phyloP scores from a whole-genome alignment of 2,797 vertebrate species.

The Argyrosomus regius region DNA sequence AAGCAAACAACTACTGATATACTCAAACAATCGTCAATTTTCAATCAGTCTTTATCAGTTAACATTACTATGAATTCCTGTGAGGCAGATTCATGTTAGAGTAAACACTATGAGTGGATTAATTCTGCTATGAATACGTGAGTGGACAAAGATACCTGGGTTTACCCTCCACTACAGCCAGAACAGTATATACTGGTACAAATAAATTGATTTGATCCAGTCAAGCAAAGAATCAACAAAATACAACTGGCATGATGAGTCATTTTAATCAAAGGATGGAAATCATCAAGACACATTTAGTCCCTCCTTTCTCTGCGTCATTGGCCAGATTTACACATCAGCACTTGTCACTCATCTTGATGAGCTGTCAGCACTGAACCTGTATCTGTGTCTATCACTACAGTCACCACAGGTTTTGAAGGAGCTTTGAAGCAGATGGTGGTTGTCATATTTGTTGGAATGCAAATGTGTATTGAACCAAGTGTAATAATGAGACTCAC shows the following conservation, averaged over 20 bases:
- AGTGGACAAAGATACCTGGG: background rate
- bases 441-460: background rate
- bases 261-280: conserved; percentile 2
- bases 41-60: background rate
- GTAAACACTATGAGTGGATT: background rate
- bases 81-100: background rate
- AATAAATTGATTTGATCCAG: background rate
- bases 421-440: background rate
- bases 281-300: background rate
- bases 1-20: background rate
- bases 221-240: background rate
- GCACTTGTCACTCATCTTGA: conserved; percentile 1
- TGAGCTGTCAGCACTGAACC: background rate
- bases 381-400: background rate
- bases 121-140: background rate
- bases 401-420: background rate
- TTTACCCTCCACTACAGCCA: background rate
- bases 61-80: background rate
- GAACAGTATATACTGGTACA: background rate
- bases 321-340: background rate
- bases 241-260: background rate
- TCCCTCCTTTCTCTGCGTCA: background rate
- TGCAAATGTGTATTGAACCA: background rate
- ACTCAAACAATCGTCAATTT: background rate
- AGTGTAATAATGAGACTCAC: background rate